phyloP scores from a whole-genome alignment of 2,113 vertebrate species.

The Eulemur rufifrons region DNA sequence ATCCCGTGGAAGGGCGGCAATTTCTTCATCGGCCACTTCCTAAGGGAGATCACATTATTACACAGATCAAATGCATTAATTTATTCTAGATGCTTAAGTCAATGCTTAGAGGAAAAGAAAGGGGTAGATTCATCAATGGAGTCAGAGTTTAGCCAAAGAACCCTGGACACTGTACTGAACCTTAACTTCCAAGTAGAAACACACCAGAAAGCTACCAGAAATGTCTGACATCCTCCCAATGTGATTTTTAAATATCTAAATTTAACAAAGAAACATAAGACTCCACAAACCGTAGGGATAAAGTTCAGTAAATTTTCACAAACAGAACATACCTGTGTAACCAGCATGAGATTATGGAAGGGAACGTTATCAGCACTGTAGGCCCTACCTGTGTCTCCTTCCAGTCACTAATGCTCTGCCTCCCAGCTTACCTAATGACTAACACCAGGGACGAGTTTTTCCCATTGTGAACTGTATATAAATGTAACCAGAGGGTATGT shows the following conservation, averaged over 20 bases:
- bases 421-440: not conserved
- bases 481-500: not conserved
- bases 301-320: not conserved
- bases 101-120: not conserved
- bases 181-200: not conserved
- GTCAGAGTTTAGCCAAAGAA: not conserved
- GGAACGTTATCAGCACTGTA: not conserved
- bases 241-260: not conserved
- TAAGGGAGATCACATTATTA: constrained; percentile 72
- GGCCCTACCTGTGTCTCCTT: not conserved
- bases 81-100: not conserved
- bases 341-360: not conserved
- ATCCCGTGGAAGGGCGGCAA: constrained; percentile 91
- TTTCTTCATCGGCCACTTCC: constrained; percentile 94
- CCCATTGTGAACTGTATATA: not conserved
- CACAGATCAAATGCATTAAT: not conserved
- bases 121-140: not conserved
- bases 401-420: not conserved
- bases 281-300: not conserved
- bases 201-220: not conserved
- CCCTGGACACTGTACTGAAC: not conserved
- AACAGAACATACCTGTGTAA: not conserved
- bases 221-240: not conserved
- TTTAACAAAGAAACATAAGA: not conserved
- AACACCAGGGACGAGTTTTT: not conserved